Evolutionary conservation across 2,888 invertebrate species (phyloP).

Genomic region (Platycnemis pennipes): DNA sequence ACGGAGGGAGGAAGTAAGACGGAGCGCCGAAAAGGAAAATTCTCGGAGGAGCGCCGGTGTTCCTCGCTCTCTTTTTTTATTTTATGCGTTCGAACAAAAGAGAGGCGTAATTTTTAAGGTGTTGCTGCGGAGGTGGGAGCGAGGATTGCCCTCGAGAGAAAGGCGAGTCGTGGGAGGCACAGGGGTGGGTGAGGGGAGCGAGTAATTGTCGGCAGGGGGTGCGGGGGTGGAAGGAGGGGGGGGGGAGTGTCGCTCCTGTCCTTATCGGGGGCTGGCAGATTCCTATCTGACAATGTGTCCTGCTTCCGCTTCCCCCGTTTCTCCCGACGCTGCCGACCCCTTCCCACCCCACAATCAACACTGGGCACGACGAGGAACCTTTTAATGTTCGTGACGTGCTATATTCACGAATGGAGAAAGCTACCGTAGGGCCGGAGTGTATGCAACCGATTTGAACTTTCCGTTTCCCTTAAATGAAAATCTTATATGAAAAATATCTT

Average conservation of each 20-base stretch:
- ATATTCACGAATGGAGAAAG: neutral
- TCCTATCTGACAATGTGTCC: constrained; percentile 56
- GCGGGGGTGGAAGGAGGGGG: neutral
- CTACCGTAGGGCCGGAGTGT: neutral
- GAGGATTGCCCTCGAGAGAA: neutral
- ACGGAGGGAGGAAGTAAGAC: neutral
- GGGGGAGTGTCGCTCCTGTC: neutral
- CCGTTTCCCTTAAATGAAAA: no score
- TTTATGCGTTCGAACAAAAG: constrained; percentile 53
- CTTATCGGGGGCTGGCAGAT: constrained; percentile 1
- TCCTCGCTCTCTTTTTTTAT: neutral
- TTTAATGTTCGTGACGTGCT: neutral
- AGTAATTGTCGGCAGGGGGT: constrained; percentile 33
- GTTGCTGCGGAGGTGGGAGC: neutral
- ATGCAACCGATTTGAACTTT: neutral
- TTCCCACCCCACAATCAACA: neutral
- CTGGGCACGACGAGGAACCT: neutral
- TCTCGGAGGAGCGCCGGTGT: constrained; percentile 26
- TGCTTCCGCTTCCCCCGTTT: neutral
- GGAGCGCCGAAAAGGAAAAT: constrained; percentile 3
- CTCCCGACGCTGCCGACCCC: neutral
- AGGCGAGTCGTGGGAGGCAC: neutral
- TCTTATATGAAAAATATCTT: no score
- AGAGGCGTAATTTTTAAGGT: constrained; percentile 44
- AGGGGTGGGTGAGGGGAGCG: neutral